Conservation (phyloP, 2,797 vertebrate genomes). For the Darevskia mixta region DNA sequence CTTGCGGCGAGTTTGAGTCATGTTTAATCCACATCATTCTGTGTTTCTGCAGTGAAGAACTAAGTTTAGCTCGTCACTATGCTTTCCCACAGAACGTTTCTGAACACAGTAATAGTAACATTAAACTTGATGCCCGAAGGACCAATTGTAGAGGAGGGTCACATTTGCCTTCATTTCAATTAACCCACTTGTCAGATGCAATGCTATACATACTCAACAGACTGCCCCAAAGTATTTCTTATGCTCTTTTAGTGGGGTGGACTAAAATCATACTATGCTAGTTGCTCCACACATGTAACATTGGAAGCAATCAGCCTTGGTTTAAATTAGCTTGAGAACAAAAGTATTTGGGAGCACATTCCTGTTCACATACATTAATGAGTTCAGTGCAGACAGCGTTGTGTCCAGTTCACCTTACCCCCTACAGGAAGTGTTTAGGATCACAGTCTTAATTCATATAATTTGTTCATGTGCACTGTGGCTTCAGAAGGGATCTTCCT, state of each 20-base stretch:
- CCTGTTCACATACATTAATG: too few relatives aligned
- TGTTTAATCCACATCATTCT: slow-evolving; percentile 66
- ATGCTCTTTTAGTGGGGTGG: slow-evolving; percentile 73
- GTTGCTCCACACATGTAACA: background rate
- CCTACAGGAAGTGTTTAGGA: background rate
- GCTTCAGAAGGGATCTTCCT: background rate
- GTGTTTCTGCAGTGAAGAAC: slow-evolving; percentile 63
- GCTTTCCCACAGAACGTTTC: slow-evolving; percentile 62
- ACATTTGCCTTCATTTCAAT: slow-evolving; percentile 77
- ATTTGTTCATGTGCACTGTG: background rate
- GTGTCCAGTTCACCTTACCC: background rate
- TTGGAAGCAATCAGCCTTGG: background rate
- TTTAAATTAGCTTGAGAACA: background rate
- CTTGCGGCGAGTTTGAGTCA: slow-evolving; percentile 71
- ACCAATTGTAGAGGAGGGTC: slow-evolving; percentile 71
- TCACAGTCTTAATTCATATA: background rate
- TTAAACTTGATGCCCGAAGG: slow-evolving; percentile 73
- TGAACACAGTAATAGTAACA: slow-evolving; percentile 72
- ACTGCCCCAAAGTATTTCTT: slow-evolving; percentile 69
- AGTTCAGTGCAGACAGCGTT: background rate
- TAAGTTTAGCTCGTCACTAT: slow-evolving; percentile 51
- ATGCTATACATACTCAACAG: slow-evolving; percentile 65
- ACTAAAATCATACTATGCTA: slow-evolving; percentile 65
- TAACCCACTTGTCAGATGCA: slow-evolving; percentile 75
- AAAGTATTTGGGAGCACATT: background rate